Base-by-base conservation (phyloP, 2,888 invertebrate genomes). In the Macroteleia sp. region DNA sequence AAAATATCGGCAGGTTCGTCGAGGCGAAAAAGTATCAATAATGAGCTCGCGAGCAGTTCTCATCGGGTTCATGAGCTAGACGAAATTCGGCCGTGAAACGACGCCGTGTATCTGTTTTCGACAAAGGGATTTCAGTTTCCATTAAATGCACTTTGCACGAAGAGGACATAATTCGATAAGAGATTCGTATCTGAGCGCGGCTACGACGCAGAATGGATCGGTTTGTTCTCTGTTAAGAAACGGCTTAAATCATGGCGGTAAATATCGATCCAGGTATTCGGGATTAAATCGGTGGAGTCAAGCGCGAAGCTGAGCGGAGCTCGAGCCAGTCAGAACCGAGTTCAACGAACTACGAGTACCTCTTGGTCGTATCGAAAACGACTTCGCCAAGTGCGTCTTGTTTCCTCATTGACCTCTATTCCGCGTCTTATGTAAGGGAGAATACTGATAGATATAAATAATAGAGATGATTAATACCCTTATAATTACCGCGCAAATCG, bases 291-390 rank as follows among this genome's bases (percentile, higher is more conserved):
- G 81, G 79, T 73, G 79, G 78, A 79, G 77, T 73, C 73, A 73
- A 77, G 79, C 66, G 81, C 70, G 73, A 71, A 77, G 80, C 79
- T 57, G 74, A 76, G 80, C 70, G 41, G 67, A 62, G 77, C 70
- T 70, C 70, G 62, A 81, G 77, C 77, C 80, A 77, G 76, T 77
- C 78, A 77, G 77, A 76, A 70, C 62, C 69, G 79, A 71, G 83
- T 80, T 82, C 83, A 83, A 83, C 81, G 83, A 83, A 82, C 83
- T 78, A 76, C 73, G 75, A 70, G 67, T 54, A 69, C 77, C 78
- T 78, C 77, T 75, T 71, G 61, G 57, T 81, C 79, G 67, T 77
- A 77, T 77, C 74, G 70, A 77, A 69, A 77, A 80, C 46, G 74
- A 77, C 75, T 75, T 62, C 62, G 75, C 69, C 77, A 74, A 71